Base-by-base conservation (phyloP, 2,113 vertebrate species). In the Chamaea fasciata region DNA sequence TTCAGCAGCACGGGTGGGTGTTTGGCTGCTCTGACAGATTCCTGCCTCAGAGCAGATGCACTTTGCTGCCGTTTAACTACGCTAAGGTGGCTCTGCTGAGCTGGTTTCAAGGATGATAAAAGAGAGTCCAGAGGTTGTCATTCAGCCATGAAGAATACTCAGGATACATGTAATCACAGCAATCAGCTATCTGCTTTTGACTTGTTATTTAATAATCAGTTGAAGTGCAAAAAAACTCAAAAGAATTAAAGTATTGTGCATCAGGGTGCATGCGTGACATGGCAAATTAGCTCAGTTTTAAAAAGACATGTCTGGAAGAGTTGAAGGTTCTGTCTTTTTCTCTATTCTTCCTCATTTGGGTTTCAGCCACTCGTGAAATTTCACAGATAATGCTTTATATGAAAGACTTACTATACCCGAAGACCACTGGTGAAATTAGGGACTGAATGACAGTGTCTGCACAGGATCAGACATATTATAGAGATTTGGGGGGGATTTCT, bases 71-170 rank as follows among this genome's bases (percentile, higher is more conserved):
- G 80, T 55, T 81, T 87, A 87, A 56, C 89, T 77, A 39, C 0
- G 0, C 76, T 27, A n/a, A 77, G 79, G 88, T 77, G 83, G 37
- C 59, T 85, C n/a, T 85, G 70, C 76, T 30, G 60, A 83, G 64
- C 56, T 74, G 84, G 68, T 78, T 83, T 94, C 77, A 89, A 76
- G 55, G 85, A 77, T 89, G 89, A 76, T 73, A 73, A 92, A 93
- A 83, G 52, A 82, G 68, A 75, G 76, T 77, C 47, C 64, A 73
- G 67, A 92, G 56, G 52, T 10, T 90, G 76, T 71, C 88, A 50
- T 82, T 89, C 93, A 90, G 64, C 62, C 90, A 69, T 82, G 74
- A 92, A 89, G 65, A 95, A 83, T 92, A 78, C 86, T 96, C 69
- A 69, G 56, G 41, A 56, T 41, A 53, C 73, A 16, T 1, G 2